Conservation (phyloP, 2,797 vertebrate species). For the Scomberomorus guttatus region DNA sequence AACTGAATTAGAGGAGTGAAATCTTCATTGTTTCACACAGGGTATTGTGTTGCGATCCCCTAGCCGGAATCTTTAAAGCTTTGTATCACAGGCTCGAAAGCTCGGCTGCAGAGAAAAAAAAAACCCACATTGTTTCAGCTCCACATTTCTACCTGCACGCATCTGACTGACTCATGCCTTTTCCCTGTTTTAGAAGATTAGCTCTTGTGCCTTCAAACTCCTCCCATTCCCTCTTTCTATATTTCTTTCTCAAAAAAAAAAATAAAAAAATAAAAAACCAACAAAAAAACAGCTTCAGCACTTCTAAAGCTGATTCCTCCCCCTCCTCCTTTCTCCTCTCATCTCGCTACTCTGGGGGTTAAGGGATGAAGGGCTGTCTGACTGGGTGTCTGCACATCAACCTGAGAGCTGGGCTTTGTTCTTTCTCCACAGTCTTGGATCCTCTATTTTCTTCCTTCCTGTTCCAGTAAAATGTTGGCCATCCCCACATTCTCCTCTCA, state of each 20-base stretch:
- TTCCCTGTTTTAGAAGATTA: constrained; percentile 70
- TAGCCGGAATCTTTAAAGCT: constrained; percentile 56
- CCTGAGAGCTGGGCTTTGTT: constrained; percentile 51
- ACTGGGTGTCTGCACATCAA: constrained; percentile 71
- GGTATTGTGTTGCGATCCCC: constrained; percentile 50
- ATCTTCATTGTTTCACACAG: constrained; percentile 29
- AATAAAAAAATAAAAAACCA: constrained; percentile 5
- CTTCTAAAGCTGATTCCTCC: constrained; percentile 63
- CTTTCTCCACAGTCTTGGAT: constrained; percentile 38
- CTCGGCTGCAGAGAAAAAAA: constrained; percentile 26
- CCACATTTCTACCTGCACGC: constrained; percentile 56
- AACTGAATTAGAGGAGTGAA: constrained; percentile 44
- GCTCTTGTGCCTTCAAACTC: constrained; percentile 32
- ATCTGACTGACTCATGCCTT: constrained; percentile 64
- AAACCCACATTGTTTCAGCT: constrained; percentile 56
- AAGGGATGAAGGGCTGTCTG: constrained; percentile 71
- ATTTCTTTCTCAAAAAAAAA: constrained; percentile 26
- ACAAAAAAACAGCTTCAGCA: constrained; percentile 70
- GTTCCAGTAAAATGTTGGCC: constrained; percentile 34
- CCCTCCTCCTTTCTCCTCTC: constrained; percentile 50
- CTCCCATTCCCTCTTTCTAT: constrained; percentile 44
- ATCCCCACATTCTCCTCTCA: constrained; percentile 13
- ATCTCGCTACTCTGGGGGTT: constrained; percentile 62
- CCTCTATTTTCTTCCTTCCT: constrained; percentile 22
- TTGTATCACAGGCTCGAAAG: constrained; percentile 52